A percentile compares a stretch with the other conserved stretches of the same genome.
phyloP scores from a whole-genome alignment of 2,113 vertebrate species.

The Oncorhynchus keta region DNA sequence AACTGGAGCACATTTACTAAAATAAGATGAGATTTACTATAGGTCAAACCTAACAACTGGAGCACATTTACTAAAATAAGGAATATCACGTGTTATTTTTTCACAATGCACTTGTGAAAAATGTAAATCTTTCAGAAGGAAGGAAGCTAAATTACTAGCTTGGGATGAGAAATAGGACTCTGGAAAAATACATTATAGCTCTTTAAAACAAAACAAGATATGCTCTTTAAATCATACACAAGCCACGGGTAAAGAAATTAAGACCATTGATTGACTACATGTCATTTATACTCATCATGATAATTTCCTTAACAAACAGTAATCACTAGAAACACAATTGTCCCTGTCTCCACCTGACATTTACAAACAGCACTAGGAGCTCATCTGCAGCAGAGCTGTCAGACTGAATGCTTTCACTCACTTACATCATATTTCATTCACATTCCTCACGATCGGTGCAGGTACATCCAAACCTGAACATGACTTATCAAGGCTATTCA shows the following conservation, averaged over 20 bases:
- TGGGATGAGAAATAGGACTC: not conserved
- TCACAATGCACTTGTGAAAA: not conserved
- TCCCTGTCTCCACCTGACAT: constrained; percentile 15
- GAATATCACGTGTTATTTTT: not conserved
- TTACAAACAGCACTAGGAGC: constrained; percentile 43
- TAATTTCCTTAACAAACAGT: not conserved
- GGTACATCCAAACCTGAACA: constrained; percentile 37
- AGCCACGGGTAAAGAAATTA: not conserved
- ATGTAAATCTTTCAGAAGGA: not conserved
- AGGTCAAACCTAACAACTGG: not conserved
- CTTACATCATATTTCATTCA: constrained; percentile 56
- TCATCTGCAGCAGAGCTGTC: constrained; percentile 31
- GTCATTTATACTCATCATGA: constrained; percentile 9
- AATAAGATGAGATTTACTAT: too few species aligned
- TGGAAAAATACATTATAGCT: not conserved
- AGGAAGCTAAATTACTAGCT: not conserved
- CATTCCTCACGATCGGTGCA: constrained; percentile 32
- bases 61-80: not conserved
- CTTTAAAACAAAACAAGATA: too few species aligned
- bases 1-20: not conserved
- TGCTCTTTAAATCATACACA: too few species aligned
- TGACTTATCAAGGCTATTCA: constrained; percentile 50
- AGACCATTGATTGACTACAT: not conserved
- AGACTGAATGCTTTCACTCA: constrained; percentile 40
- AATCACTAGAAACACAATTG: constrained; percentile 3